Conservation (phyloP, 1,140 invertebrate species). For the Camponotus floridanus region DNA sequence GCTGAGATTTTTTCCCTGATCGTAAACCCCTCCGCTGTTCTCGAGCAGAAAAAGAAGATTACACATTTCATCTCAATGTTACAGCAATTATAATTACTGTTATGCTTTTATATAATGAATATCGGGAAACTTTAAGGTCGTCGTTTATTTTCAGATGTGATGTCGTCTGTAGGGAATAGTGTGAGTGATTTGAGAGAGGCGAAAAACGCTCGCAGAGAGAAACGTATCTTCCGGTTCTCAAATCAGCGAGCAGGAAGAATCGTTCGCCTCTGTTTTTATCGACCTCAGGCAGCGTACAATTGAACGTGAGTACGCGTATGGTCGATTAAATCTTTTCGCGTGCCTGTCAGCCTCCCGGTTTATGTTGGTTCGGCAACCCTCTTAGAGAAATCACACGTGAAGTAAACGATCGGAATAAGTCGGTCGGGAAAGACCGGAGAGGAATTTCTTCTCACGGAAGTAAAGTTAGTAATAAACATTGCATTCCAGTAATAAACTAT, state of each 20-base stretch:
- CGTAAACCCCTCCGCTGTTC: background rate
- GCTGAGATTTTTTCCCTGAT: background rate
- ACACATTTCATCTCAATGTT: background rate
- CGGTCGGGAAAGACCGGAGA: constrained; percentile 5
- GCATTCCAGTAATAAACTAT: background rate
- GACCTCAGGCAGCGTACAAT: constrained; percentile 48
- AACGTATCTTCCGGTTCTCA: constrained; percentile 43
- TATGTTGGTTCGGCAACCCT: constrained; percentile 74
- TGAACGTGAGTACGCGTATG: constrained; percentile 57
- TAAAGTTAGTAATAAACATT: constrained; percentile 70
- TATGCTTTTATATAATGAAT: background rate
- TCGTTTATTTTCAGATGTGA: constrained; percentile 9
- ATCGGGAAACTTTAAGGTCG: background rate
- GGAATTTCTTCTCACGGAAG: constrained; percentile 52
- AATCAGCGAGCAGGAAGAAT: constrained; percentile 49
- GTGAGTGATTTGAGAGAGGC: background rate
- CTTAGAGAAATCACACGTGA: constrained; percentile 59
- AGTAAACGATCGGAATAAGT: constrained; percentile 52
- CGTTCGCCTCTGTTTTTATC: constrained; percentile 52
- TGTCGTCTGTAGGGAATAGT: background rate
- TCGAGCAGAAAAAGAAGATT: background rate
- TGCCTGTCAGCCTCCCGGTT: constrained; percentile 73
- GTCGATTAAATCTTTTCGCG: constrained; percentile 79
- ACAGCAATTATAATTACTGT: constrained; percentile 18
- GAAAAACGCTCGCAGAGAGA: background rate